Base-by-base conservation (phyloP, 92 coral and sea anemone species). In the Heliopora coerulea region DNA sequence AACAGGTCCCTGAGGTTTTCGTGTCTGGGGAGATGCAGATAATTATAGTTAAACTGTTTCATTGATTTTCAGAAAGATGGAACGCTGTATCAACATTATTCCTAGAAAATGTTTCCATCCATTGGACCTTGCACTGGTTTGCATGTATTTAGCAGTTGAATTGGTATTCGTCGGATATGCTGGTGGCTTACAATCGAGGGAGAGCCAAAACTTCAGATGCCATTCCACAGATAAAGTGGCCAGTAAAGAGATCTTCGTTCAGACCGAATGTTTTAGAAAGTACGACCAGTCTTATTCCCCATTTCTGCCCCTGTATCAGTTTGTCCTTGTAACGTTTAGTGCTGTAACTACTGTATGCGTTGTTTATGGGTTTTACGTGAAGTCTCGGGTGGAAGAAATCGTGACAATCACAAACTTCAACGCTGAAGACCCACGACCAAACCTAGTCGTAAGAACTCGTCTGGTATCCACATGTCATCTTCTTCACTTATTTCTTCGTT, bases 211-310 rank as follows among this genome's bases (percentile, higher is more conserved):
- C n/a, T n/a, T n/a, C n/a, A n/a, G n/a, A n/a, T n/a, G n/a, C n/a
- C n/a, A n/a, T n/a, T n/a, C n/a, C n/a, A n/a, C n/a, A n/a, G n/a
- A n/a, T n/a, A n/a, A n/a, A n/a, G n/a, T n/a, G n/a, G n/a, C n/a
- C n/a, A n/a, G n/a, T n/a, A 69, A 74, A 58, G 56, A 74, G 68
- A 32, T 19, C 23, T 74, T 40, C 29, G 65, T 73, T 29, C 73
- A 65, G 19, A 75, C 77, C 8, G 41, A 37, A 14, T 84, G 88
- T 49, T 79, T 63, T 56, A 67, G 74, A 31, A 37, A 75, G 50
- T 84, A 84, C 59, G 84, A 84, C 8, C 79, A 66, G 46, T 24
- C 30, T 28, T 79, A 84, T 60, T 79, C 79, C 59, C 58, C 72
- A 19, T 82, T 85, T 26, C 32, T 84, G 18, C 73, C 85, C 25